Percentiles rank a stretch among this genome's conserved stretches.
Evolutionary conservation across 1,140 invertebrate genomes (phyloP).

Genomic region (Drosophila nasuta): DNA sequence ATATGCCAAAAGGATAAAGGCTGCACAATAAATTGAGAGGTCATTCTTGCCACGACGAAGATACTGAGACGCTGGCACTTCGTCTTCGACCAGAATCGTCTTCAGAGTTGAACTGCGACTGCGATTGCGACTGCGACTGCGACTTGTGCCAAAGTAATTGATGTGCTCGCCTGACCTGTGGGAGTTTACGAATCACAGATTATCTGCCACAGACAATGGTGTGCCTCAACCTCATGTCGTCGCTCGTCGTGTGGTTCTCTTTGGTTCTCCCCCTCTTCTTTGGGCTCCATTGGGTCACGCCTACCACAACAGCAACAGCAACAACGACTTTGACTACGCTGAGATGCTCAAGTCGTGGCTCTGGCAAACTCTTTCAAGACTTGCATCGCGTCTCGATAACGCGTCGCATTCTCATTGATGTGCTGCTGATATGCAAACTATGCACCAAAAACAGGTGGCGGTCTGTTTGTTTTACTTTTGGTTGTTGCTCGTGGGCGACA

Average conservation of each 20-base stretch:
- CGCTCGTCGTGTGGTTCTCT: conserved; percentile 54
- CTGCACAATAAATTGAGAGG: conserved; percentile 84
- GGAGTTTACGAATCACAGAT: conserved; percentile 85
- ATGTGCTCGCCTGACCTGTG: conserved; percentile 84
- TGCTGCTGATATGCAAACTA: conserved; percentile 46
- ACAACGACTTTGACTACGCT: too few relatives aligned
- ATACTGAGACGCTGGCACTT: conserved; percentile 42
- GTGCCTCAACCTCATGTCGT: conserved; percentile 73
- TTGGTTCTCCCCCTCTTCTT: background rate
- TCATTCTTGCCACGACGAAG: conserved; percentile 74
- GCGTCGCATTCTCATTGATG: conserved; percentile 52
- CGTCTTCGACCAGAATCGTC: conserved; percentile 28
- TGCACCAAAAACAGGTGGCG: conserved; percentile 44
- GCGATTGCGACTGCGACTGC: conserved; percentile 36
- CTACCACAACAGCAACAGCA: conserved; percentile 36
- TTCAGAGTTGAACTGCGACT: background rate
- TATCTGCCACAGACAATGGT: conserved; percentile 83
- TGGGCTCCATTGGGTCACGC: conserved; percentile 59
- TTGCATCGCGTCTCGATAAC: conserved; percentile 29
- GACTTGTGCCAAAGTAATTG: conserved; percentile 84
- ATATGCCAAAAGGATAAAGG: conserved; percentile 81
- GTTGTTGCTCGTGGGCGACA: conserved; percentile 22
- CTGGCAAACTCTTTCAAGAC: background rate
- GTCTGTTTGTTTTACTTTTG: conserved; percentile 1
- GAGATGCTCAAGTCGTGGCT: too few relatives aligned